Conservation (phyloP, 2,888 invertebrate species). For the Aelia acuminata region DNA sequence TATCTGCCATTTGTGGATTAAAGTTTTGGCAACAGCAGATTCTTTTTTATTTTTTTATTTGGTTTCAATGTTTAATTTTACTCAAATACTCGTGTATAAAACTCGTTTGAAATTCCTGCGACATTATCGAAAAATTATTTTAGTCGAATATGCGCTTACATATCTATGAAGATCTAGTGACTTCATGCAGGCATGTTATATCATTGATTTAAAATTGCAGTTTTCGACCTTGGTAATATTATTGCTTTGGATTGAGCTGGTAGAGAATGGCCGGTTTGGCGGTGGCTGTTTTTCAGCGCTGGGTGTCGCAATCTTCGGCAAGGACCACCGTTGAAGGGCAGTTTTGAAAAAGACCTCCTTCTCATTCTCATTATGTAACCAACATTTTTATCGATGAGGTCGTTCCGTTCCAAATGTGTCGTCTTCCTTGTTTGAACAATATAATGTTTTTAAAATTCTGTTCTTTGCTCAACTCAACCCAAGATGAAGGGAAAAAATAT, state of each 20-base stretch:
- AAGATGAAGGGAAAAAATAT: neutral
- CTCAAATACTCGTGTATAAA: no score
- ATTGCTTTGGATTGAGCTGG: neutral
- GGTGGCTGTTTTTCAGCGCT: neutral
- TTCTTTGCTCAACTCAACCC: neutral
- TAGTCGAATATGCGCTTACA: no score
- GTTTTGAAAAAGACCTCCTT: conserved; percentile 42
- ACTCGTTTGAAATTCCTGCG: no score
- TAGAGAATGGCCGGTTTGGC: neutral
- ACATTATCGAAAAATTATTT: no score
- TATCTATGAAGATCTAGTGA: no score
- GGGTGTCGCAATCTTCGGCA: neutral
- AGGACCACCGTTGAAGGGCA: conserved; percentile 14
- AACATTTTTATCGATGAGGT: conserved; percentile 7
- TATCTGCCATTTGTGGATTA: no score
- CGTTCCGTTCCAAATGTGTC: neutral
- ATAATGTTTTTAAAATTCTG: neutral
- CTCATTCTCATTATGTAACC: conserved; percentile 39
- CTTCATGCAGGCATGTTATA: neutral
- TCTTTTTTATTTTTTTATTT: no score
- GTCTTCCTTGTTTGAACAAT: conserved; percentile 27
- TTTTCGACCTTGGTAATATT: neutral
- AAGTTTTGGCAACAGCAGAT: no score
- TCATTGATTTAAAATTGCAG: neutral
- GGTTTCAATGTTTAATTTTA: no score